Evolutionary conservation across 2,113 vertebrate species (phyloP).

Genomic region (Microtus richardsoni): DNA sequence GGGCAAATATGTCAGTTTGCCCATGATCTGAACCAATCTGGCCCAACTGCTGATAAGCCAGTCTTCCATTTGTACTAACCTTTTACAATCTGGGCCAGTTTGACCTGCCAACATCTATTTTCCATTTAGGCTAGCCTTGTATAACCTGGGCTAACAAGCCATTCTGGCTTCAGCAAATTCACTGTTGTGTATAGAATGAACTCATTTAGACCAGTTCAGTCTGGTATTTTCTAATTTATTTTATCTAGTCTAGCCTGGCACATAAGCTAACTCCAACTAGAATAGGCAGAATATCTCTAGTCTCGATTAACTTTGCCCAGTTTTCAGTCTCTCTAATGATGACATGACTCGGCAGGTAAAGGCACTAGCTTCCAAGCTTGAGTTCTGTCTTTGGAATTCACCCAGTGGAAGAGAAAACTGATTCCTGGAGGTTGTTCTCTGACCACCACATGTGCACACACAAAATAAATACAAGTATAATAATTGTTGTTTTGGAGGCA

Average conservation of each 20-base stretch:
- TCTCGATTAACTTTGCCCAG: neutral
- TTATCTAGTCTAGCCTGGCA: neutral
- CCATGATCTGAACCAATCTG: conserved; percentile 48
- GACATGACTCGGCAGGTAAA: neutral
- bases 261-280: neutral
- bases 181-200: neutral
- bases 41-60: neutral
- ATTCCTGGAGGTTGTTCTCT: neutral
- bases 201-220: neutral
- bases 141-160: neutral
- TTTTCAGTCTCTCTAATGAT: conserved; percentile 21
- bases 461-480: neutral
- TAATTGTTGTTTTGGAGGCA: neutral
- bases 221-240: neutral
- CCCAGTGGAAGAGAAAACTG: neutral
- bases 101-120: neutral
- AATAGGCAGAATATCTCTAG: neutral
- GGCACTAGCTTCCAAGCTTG: neutral
- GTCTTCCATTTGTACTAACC: neutral
- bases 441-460: neutral
- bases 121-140: neutral
- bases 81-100: neutral
- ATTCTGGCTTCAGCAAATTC: neutral
- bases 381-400: neutral
- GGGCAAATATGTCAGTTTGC: conserved; percentile 95